Evolutionary conservation across 2,797 vertebrate species (phyloP).

Genomic region (Syndactyla subalaris): DNA sequence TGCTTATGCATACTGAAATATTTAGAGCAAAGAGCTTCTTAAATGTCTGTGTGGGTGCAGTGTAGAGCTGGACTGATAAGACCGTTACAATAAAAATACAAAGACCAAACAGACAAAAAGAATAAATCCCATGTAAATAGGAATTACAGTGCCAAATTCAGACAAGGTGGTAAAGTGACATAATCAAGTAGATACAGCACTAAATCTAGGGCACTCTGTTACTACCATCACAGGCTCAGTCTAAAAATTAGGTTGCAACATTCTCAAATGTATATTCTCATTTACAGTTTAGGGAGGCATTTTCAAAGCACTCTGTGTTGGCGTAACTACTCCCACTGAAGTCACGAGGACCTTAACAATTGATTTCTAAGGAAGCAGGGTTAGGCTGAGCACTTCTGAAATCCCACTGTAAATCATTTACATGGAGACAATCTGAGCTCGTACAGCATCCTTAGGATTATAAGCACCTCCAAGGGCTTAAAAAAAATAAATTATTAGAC

Average conservation of each 20-base stretch:
- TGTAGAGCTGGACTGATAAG: not conserved
- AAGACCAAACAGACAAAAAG: not conserved
- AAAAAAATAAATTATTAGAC: not conserved
- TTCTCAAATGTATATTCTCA: conserved; percentile 67
- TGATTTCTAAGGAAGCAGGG: conserved; percentile 40
- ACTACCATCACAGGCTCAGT: conserved; percentile 35
- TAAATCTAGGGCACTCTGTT: conserved; percentile 66
- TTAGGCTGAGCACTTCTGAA: conserved; percentile 22
- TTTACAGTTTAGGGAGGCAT: conserved; percentile 61
- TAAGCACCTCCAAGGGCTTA: conserved; percentile 11
- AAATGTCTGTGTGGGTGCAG: not conserved
- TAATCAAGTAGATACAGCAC: not conserved
- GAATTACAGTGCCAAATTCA: conserved; percentile 21
- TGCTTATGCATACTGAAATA: not conserved
- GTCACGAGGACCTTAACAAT: conserved; percentile 25
- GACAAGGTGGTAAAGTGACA: conserved; percentile 38
- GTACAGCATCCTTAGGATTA: not conserved
- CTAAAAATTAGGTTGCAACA: conserved; percentile 67
- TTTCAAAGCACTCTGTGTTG: conserved; percentile 40
- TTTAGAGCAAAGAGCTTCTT: not conserved
- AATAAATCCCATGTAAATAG: not conserved
- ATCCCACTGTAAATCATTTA: conserved; percentile 28
- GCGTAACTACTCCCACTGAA: conserved; percentile 15
- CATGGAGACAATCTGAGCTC: not conserved
- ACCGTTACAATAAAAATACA: not conserved